These are phyloP conservation scores for Scaptomyza montana DNA, from an alignment of 1,140 invertebrate species.

Conservation along the genomic window DNA sequence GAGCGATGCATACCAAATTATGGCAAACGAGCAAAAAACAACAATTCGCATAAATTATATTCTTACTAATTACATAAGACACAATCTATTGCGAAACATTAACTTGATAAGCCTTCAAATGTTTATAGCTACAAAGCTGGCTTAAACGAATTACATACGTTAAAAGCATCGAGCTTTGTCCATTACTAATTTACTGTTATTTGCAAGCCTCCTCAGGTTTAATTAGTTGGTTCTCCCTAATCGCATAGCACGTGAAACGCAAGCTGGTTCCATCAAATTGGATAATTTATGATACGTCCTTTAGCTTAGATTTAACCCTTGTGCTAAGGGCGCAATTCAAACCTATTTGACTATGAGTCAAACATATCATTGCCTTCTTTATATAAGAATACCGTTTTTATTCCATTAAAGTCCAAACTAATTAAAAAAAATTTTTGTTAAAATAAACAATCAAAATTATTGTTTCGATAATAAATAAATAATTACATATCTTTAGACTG, in stretches of 20 bases:
- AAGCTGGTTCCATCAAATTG: not conserved
- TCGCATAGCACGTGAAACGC: slow-evolving; percentile 11
- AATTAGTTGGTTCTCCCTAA: not conserved
- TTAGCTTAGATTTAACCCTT: no score
- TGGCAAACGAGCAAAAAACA: slow-evolving; percentile 40
- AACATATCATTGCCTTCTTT: no score
- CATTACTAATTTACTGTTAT: not conserved
- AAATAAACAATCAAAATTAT: no score
- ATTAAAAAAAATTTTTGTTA: no score
- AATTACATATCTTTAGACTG: no score
- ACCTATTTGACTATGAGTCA: no score
- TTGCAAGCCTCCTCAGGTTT: no score
- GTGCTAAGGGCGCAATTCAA: no score
- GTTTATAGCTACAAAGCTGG: not conserved
- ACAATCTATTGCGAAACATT: slow-evolving; percentile 49
- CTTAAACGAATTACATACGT: not conserved
- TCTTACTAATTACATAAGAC: slow-evolving; percentile 43
- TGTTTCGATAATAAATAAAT: no score
- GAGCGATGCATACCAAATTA: slow-evolving; percentile 40
- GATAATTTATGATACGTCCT: no score
- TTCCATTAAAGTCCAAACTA: no score
- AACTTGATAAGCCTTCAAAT: not conserved
- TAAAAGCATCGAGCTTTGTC: slow-evolving; percentile 7
- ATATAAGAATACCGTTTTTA: no score
- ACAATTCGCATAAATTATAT: slow-evolving; percentile 58